A percentile compares a stretch with the other conserved stretches of the same genome.
phyloP scores from a whole-genome alignment of 2,113 vertebrate genomes.

The Pyxicephalus adspersus region DNA sequence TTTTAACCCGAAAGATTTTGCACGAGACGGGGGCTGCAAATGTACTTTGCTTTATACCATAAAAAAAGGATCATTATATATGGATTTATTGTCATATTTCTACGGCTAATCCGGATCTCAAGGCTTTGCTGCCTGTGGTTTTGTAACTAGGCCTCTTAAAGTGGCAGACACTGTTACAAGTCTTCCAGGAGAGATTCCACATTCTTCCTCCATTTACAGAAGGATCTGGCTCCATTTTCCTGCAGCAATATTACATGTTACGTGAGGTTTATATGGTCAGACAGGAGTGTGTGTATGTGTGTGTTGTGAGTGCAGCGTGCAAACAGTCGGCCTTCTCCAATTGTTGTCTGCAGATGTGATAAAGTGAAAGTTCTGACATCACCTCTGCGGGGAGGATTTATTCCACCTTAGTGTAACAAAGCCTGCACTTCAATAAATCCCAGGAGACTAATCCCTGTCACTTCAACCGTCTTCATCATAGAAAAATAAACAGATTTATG shows the following conservation, averaged over 20 bases:
- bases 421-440: neutral
- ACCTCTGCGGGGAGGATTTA: neutral
- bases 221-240: neutral
- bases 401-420: neutral
- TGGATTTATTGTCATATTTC: neutral
- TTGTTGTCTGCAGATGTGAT: neutral
- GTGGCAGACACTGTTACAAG: neutral
- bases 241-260: neutral
- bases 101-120: conserved; percentile 4
- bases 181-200: neutral
- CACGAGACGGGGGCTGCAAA: neutral
- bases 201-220: neutral
- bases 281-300: neutral
- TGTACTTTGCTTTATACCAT: neutral
- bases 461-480: neutral
- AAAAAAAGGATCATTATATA: neutral
- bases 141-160: conserved; percentile 50
- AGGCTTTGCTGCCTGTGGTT: conserved; percentile 29
- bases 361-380: neutral
- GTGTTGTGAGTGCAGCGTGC: too few relatives aligned
- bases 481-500: neutral
- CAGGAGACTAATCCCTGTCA: neutral
- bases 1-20: neutral
- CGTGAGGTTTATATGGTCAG: neutral
- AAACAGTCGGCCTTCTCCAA: neutral